Base-by-base conservation (phyloP, 2,113 vertebrate genomes). In the Megaceryle maxima region DNA sequence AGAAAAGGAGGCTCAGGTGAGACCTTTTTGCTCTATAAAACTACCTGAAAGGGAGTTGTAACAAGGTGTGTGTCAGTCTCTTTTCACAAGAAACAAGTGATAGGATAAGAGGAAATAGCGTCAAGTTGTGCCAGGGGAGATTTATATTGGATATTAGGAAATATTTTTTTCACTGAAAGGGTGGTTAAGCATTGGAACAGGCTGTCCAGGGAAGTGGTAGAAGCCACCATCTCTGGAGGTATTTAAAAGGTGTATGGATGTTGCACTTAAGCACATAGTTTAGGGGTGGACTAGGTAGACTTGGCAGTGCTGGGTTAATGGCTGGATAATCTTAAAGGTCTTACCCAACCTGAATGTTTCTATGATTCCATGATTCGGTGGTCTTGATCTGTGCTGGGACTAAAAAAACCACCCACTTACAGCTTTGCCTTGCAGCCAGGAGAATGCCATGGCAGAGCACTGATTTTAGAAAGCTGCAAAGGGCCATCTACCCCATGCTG, bases 41-140 rank as follows among this genome's bases (percentile, higher is more conserved):
- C 3, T 14, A 7, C 33, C 4, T 57, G 21, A 46, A 87, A 69
- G 13, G 9, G 69, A 4, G 9, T 12, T 14, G 11, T 19, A 59
- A 29, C 0, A 0, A 53, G 11, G 4, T 43, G 6, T 8, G 5
- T 0, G 5, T 68, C 0, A 1, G 6, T 56, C 28, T 63, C 13
- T n/a, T n/a, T 18, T 33, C 4, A 33, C n/a, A 53, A 15, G 26
- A 13, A 59, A 25, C 6, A 41, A 26, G 16, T 0, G 6, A 74
- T 0, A 17, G 2, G 11, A 29, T 3, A 7, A 80, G 35, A 80
- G 5, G 28, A 87, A 44, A 66, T 8, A 0, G 25, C 13, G 48
- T 33, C 33, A 48, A 3, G 5, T 20, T 44, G 39, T 3, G 1
- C 17, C 33, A 80, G 35, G 16, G 13, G 5, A 91, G 17, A 16